Percentiles rank a stretch among this genome's conserved stretches.
These are phyloP conservation scores for Melikaiella ostensackeni DNA, from an alignment of 2,888 invertebrate species.

Conservation along the genomic window DNA sequence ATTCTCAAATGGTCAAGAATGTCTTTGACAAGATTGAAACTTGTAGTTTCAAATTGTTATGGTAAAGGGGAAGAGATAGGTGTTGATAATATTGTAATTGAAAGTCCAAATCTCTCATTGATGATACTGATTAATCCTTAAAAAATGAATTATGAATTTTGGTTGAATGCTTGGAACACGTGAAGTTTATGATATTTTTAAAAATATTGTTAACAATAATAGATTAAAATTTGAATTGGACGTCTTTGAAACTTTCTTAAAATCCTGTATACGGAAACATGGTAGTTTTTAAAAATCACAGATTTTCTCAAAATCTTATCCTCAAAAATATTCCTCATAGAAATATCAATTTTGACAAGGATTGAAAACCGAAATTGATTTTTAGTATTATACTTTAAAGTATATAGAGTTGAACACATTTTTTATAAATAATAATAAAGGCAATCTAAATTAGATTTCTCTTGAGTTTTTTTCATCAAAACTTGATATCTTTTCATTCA, in stretches of 20 bases:
- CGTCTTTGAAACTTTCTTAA: slow-evolving; percentile 27
- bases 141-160: slow-evolving; percentile 12
- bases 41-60: neutral
- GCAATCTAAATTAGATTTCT: neutral
- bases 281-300: neutral
- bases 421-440: neutral
- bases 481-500: neutral
- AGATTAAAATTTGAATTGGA: neutral
- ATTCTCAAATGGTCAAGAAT: neutral
- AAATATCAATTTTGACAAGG: neutral
- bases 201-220: neutral
- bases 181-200: neutral
- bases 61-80: slow-evolving; percentile 16
- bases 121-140: neutral
- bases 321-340: neutral
- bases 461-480: neutral
- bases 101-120: slow-evolving; percentile 29
- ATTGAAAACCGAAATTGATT: neutral
- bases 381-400: neutral
- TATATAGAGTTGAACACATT: neutral
- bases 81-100: neutral
- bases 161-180: neutral
- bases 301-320: neutral
- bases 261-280: neutral
- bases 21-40: neutral